Evolutionary conservation across 2,888 invertebrate genomes (phyloP).

Genomic region (Polia nebulosa): DNA sequence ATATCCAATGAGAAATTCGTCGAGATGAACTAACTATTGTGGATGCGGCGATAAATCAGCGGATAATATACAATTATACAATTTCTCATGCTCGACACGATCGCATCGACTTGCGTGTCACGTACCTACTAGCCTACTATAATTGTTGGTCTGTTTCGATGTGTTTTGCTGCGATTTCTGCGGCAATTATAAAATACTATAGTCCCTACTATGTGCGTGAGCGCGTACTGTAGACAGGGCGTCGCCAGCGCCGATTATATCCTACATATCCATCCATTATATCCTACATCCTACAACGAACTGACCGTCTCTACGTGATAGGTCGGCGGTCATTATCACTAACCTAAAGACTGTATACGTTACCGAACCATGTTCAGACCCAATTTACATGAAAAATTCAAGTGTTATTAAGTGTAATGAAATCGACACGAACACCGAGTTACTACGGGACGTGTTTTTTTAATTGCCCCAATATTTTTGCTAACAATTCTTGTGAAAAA

Average conservation of each 20-base stretch:
- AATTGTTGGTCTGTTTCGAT: slow-evolving; percentile 37
- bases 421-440: slow-evolving; percentile 29
- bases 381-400: slow-evolving; percentile 26
- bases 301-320: slow-evolving; percentile 72
- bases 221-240: slow-evolving; percentile 42
- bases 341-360: slow-evolving; percentile 19
- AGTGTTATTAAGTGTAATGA: slow-evolving; percentile 41
- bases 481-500: too few species aligned
- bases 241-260: slow-evolving; percentile 51
- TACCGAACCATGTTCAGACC: slow-evolving; percentile 20
- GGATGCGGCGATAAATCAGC: slow-evolving; percentile 69
- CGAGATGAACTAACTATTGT: slow-evolving; percentile 68
- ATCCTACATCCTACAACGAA: slow-evolving; percentile 29
- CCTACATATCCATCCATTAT: slow-evolving; percentile 25
- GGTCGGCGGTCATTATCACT: slow-evolving; percentile 68
- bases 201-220: slow-evolving; percentile 33
- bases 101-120: slow-evolving; percentile 68
- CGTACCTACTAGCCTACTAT: slow-evolving; percentile 40
- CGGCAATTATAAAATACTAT: slow-evolving; percentile 37
- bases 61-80: slow-evolving; percentile 73
- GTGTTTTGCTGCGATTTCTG: slow-evolving; percentile 46
- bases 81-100: slow-evolving; percentile 76
- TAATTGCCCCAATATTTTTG: too few species aligned
- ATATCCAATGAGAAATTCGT: slow-evolving; percentile 67
- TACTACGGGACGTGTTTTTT: not conserved